These are phyloP conservation scores for Mus minutoides DNA, from an alignment of 2,797 vertebrate species.

Conservation along the genomic window DNA sequence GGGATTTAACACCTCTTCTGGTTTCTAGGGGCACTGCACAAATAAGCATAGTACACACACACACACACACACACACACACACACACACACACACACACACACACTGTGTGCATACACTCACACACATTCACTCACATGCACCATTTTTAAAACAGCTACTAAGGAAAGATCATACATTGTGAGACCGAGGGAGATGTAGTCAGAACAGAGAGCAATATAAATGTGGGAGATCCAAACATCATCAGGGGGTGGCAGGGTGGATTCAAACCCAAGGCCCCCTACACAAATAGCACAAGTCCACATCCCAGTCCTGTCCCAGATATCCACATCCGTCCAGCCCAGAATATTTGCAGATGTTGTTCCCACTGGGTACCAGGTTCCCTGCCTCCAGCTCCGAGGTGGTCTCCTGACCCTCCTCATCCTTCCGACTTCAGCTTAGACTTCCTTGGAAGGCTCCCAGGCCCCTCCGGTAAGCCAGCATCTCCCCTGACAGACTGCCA, in stretches of 20 bases:
- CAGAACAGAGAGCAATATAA: background rate
- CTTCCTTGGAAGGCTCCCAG: background rate
- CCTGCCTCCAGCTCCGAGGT: background rate
- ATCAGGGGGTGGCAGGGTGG: background rate
- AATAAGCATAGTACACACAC: background rate
- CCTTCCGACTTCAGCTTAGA: background rate
- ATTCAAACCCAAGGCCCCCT: background rate
- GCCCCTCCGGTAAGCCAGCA: background rate
- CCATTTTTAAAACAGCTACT: background rate
- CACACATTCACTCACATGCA: background rate
- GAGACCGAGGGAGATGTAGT: background rate
- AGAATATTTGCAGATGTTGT: background rate
- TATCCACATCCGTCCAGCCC: background rate
- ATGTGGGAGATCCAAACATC: background rate
- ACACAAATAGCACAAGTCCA: fast-evolving
- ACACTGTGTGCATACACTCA: background rate
- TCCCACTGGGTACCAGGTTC: background rate
- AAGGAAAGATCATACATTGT: background rate
- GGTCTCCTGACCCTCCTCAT: background rate
- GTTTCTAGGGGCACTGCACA: background rate
- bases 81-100: background rate
- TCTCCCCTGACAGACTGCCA: background rate
- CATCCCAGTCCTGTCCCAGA: background rate
- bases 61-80: too few relatives aligned
- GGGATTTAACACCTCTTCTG: background rate